phyloP scores from a whole-genome alignment of 2,797 vertebrate genomes.

The Centropyge bicolor region DNA sequence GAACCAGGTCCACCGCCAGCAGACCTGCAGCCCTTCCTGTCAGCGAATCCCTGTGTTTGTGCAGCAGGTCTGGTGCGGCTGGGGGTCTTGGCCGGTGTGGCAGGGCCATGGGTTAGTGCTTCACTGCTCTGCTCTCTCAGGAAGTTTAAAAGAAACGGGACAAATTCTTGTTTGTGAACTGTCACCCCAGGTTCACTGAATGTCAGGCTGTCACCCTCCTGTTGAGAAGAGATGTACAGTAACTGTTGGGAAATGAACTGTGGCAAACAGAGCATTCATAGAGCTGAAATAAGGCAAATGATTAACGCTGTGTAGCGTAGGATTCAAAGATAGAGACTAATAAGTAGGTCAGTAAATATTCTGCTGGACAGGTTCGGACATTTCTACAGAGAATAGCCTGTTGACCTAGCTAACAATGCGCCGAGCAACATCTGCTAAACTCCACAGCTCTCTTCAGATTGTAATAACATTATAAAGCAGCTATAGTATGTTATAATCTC shows the following conservation, averaged over 20 bases:
- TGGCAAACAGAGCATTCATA: background rate
- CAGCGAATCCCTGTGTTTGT: conserved; percentile 66
- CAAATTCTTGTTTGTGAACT: conserved; percentile 92
- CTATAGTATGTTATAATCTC: background rate
- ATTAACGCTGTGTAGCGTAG: background rate
- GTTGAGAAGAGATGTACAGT: conserved; percentile 33
- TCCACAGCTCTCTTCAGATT: background rate
- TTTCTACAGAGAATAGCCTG: conserved; percentile 14
- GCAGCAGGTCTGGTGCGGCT: conserved; percentile 80
- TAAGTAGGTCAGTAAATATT: background rate
- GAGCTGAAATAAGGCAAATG: background rate
- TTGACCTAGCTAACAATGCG: conserved; percentile 39
- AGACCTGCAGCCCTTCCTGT: conserved; percentile 74
- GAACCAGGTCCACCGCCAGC: conserved; percentile 56
- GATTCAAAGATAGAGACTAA: background rate
- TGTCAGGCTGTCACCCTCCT: conserved; percentile 79
- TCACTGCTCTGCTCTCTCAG: conserved; percentile 95
- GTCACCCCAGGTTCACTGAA: conserved; percentile 70
- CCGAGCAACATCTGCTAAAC: conserved; percentile 20
- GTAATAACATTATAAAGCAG: background rate
- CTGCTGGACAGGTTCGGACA: background rate
- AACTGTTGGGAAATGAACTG: rapidly evolving
- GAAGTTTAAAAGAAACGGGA: conserved; percentile 96
- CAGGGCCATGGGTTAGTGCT: conserved; percentile 92
- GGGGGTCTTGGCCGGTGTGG: conserved; percentile 95